Evolutionary conservation across 2,113 vertebrate species (phyloP).

Genomic region (Pseudonaja textilis): DNA sequence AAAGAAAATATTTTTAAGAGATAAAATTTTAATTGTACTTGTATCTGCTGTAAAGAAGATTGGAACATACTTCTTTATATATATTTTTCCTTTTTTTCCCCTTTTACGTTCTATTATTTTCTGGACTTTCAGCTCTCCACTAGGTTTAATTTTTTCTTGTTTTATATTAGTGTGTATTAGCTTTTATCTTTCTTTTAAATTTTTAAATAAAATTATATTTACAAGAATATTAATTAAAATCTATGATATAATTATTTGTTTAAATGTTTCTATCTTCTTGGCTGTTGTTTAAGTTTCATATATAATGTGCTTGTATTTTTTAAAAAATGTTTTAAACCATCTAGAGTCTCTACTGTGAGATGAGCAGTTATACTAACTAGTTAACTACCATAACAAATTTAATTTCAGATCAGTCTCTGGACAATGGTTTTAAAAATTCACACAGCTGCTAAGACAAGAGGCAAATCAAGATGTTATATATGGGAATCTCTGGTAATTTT

Average conservation of each 20-base stretch:
- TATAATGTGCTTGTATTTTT: not conserved
- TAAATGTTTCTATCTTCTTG: not conserved
- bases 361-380: not conserved
- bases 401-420: not conserved
- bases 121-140: not conserved
- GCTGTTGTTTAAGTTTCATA: not conserved
- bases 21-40: not conserved
- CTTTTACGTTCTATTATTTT: not conserved
- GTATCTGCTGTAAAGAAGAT: not conserved
- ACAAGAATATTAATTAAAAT: not conserved
- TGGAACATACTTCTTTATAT: not conserved
- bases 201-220: not conserved
- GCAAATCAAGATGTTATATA: not conserved
- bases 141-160: not conserved
- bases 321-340: not conserved
- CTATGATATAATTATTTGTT: not conserved
- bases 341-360: not conserved
- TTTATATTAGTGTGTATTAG: not conserved
- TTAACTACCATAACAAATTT: not conserved
- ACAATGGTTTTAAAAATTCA: not conserved
- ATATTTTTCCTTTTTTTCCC: not conserved
- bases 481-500: not conserved
- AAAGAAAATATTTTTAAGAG: not conserved
- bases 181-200: not conserved
- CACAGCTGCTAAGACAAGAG: not conserved